Base-by-base conservation (phyloP, 1,140 invertebrate species). In the Trichonephila clavipes region DNA sequence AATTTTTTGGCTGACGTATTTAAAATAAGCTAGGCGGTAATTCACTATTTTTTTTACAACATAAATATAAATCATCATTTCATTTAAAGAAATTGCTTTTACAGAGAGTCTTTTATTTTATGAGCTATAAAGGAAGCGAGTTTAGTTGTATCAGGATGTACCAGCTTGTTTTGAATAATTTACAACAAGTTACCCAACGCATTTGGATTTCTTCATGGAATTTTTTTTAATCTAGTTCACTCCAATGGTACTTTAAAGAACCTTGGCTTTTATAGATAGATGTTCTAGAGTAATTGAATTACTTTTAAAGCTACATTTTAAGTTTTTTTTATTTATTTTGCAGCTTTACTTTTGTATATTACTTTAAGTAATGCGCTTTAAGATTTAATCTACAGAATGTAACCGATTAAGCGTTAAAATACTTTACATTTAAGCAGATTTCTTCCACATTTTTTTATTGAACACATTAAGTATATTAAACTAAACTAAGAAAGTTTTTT, bases 161-260 rank as follows among this genome's bases (percentile, higher is more conserved):
- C 28, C 72, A 34, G 72, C 66, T 18, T 77, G 72, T 77, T 40
- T 19, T 77, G 72, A 77, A 77, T 77, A 77, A 77, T 77, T 77
- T 77, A 77, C 28, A 18, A 16, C 72, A 77, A 34, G 72, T 77
- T 77, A 2, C 72, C 34, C 34, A 77, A 77, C 18, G 34, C 28
- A 40, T 40, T 77, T 34, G 28, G 28, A 34, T 77, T 77, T 77
- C 72, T 77, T 40, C 72, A 40, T 77, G 34, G 34, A 19, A 34
- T 77, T 40, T 77, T n/a, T 77, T 77, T 77, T 77, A 8, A 3
- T 16, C 14, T 40, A 6, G 6, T 64, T 64, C 18, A 19, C 21
- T 19, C 16, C 16, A 18, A 19, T 64, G 16, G 62, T 64, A 64
- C 7, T 64, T 64, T 64, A 64, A 77, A 69, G 24, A 69, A n/a